Percentiles rank a stretch among this genome's conserved stretches.
Conservation (phyloP, 2,113 vertebrate species). For the Dromas ardeola region DNA sequence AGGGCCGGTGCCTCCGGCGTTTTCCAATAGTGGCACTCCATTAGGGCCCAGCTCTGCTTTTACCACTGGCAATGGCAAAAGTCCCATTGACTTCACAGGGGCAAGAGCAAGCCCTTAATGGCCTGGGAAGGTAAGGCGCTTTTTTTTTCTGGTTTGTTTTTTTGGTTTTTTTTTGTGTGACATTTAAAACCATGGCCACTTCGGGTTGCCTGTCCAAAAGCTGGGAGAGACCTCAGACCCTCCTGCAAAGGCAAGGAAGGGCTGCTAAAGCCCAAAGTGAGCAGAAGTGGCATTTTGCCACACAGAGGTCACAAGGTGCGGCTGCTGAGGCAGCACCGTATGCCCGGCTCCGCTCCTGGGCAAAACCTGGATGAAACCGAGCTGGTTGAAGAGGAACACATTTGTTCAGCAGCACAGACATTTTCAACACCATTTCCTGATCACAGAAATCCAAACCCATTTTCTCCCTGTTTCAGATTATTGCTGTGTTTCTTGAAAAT, state of each 20-base stretch:
- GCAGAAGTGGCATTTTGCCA: background rate
- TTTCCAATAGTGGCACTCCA: constrained; percentile 42
- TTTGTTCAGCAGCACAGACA: background rate
- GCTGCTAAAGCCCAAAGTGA: background rate
- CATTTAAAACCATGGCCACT: background rate
- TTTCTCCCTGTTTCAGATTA: background rate
- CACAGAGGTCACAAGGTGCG: background rate
- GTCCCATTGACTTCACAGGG: background rate
- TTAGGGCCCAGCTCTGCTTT: constrained; percentile 33
- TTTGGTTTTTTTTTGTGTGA: background rate
- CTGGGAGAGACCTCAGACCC: background rate
- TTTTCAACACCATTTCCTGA: background rate
- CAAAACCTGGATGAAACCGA: background rate
- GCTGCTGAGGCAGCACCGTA: background rate
- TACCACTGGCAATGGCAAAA: background rate
- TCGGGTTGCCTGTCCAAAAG: background rate
- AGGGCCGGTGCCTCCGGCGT: background rate
- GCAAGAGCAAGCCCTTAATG: constrained; percentile 4
- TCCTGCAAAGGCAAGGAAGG: background rate
- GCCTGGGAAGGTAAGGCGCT: background rate
- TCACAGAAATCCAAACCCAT: background rate
- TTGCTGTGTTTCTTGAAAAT: background rate
- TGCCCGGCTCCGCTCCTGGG: background rate
- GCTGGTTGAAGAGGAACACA: background rate
- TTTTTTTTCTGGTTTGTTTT: background rate